Percentiles rank a stretch among this genome's conserved stretches.
These are phyloP conservation scores for Notiomystis cincta DNA, from an alignment of 2,113 vertebrate species.

Conservation along the genomic window DNA sequence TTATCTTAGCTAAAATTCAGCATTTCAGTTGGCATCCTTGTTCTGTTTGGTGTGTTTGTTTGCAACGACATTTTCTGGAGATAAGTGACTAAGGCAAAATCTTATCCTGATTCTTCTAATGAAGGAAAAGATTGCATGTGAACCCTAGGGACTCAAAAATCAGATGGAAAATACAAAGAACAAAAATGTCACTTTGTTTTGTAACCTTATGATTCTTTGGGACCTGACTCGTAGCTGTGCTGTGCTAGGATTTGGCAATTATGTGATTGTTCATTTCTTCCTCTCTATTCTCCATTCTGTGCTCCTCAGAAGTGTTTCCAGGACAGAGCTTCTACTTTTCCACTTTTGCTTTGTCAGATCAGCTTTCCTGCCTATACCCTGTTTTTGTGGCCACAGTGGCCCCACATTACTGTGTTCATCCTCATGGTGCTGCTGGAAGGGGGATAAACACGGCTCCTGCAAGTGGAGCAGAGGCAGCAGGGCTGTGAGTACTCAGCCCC, in stretches of 20 bases:
- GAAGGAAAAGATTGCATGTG: neutral
- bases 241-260: neutral
- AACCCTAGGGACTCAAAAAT: neutral
- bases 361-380: neutral
- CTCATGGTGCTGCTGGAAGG: neutral
- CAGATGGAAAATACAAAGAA: neutral
- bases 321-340: neutral
- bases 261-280: neutral
- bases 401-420: neutral
- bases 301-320: neutral
- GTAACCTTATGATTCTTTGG: neutral
- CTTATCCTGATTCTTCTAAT: neutral
- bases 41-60: neutral
- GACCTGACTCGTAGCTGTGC: neutral
- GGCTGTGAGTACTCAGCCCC: neutral
- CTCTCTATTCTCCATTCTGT: neutral
- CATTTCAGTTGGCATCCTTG: neutral
- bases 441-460: neutral
- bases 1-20: neutral
- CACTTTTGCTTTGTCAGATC: neutral
- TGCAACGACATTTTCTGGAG: neutral
- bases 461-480: neutral
- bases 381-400: neutral
- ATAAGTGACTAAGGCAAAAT: neutral
- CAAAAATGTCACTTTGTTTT: neutral